phyloP scores from a whole-genome alignment of 2,888 invertebrate genomes.

The Lathronympha strigana region DNA sequence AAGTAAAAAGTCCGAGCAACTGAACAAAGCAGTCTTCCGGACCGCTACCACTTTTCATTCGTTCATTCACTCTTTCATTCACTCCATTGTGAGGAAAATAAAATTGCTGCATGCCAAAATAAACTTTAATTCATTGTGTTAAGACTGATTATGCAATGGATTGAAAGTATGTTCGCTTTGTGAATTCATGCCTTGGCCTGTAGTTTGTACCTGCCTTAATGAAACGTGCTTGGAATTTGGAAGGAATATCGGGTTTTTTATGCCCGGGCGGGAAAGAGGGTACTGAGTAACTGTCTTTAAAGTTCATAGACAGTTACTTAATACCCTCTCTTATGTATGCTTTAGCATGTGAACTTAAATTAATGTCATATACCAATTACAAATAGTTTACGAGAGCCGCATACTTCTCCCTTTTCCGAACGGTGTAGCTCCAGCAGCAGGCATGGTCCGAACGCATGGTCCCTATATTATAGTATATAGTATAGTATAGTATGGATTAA shows the following conservation, averaged over 20 bases:
- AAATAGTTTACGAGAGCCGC: no score
- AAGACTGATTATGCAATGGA: conserved; percentile 14
- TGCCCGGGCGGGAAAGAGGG: conserved; percentile 3
- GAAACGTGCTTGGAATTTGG: conserved; percentile 36
- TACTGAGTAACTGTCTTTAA: no score
- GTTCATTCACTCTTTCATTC: conserved; percentile 48
- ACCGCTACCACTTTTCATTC: conserved; percentile 49
- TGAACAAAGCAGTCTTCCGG: conserved; percentile 52
- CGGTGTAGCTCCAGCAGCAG: no score
- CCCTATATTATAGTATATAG: no score
- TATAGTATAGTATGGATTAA: no score
- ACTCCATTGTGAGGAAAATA: conserved; percentile 47
- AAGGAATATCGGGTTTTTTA: conserved; percentile 22
- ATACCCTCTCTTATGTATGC: no score
- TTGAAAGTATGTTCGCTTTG: conserved; percentile 9
- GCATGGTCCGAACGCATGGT: no score
- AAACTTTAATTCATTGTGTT: conserved; percentile 22
- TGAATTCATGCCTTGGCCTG: conserved; percentile 28
- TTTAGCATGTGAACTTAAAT: no score
- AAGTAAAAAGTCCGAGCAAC: conserved; percentile 42
- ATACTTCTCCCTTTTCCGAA: no score
- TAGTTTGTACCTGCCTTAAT: conserved; percentile 39
- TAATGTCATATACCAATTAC: no score
- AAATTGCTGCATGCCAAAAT: conserved; percentile 27
- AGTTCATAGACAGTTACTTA: no score